Evolutionary conservation across 2,113 vertebrate species (phyloP).

Genomic region (Aix galericulata): DNA sequence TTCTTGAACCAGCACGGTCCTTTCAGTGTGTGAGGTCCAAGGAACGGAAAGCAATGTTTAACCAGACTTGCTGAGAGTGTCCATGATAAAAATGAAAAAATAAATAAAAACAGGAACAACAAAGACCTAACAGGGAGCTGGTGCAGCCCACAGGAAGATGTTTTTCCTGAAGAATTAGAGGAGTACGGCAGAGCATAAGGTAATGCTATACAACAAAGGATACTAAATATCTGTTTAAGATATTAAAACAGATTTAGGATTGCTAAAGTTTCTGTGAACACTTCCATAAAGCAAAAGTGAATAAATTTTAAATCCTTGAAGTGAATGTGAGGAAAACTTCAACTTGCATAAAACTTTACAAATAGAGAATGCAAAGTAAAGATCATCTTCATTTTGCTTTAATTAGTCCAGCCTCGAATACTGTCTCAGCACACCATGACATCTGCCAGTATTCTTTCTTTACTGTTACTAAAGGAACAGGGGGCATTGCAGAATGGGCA

Average conservation of each 20-base stretch:
- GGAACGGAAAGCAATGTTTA: background rate
- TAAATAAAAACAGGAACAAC: background rate
- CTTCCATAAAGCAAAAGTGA: background rate
- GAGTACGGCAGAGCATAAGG: background rate
- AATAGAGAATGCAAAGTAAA: background rate
- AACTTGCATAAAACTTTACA: background rate
- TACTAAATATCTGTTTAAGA: background rate
- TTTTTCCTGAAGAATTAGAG: background rate
- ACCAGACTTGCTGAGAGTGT: background rate
- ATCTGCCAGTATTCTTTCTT: background rate
- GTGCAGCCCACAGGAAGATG: background rate
- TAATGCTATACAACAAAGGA: rapidly evolving
- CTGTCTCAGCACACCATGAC: background rate
- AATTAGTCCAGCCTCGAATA: background rate
- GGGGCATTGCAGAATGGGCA: rapidly evolving
- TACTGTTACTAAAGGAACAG: background rate
- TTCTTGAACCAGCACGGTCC: background rate
- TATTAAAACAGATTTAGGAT: background rate
- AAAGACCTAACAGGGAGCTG: background rate
- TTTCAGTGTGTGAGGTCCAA: background rate
- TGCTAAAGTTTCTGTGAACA: background rate
- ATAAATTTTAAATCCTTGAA: background rate
- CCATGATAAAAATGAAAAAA: background rate
- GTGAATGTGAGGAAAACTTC: background rate
- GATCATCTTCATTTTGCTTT: background rate